These are phyloP conservation scores for Trichopoda pennipes DNA, from an alignment of 2,888 invertebrate species.

Conservation along the genomic window DNA sequence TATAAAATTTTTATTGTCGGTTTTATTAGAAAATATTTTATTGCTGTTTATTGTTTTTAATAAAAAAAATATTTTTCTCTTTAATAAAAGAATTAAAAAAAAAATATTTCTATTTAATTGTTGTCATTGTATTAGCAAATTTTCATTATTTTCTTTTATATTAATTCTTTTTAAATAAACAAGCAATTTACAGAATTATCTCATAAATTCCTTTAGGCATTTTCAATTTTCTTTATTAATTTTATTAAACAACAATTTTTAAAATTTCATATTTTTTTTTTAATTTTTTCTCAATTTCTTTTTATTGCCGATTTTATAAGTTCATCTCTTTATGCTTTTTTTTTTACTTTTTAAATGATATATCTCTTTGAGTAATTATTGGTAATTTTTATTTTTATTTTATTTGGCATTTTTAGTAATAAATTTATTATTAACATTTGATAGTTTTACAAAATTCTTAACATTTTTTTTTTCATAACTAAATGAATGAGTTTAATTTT, in stretches of 20 bases:
- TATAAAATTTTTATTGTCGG: neutral
- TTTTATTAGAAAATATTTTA: neutral
- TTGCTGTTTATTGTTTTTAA: too few relatives aligned
- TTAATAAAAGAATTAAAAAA: neutral
- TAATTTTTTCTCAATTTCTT: neutral
- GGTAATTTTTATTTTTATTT: neutral
- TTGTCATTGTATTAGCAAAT: neutral
- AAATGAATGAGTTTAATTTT: neutral
- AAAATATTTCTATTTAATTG: slow-evolving; percentile 27
- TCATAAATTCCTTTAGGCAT: slow-evolving; percentile 15
- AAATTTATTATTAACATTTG: slow-evolving; percentile 55
- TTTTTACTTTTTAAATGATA: neutral
- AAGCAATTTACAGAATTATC: neutral
- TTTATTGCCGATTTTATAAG: neutral
- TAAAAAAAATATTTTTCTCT: too few relatives aligned
- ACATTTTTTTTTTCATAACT: neutral
- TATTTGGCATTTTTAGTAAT: slow-evolving; percentile 45
- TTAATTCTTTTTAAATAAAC: neutral
- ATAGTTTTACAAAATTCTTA: slow-evolving; percentile 9
- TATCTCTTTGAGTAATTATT: too few relatives aligned
- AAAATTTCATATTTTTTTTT: slow-evolving; percentile 8
- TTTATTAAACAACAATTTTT: slow-evolving; percentile 25
- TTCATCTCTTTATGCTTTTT: too few relatives aligned
- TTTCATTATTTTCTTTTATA: slow-evolving; percentile 15
- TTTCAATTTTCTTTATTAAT: slow-evolving; percentile 15